Conservation (phyloP, 2,113 vertebrate species). For the Isurus oxyrinchus region DNA sequence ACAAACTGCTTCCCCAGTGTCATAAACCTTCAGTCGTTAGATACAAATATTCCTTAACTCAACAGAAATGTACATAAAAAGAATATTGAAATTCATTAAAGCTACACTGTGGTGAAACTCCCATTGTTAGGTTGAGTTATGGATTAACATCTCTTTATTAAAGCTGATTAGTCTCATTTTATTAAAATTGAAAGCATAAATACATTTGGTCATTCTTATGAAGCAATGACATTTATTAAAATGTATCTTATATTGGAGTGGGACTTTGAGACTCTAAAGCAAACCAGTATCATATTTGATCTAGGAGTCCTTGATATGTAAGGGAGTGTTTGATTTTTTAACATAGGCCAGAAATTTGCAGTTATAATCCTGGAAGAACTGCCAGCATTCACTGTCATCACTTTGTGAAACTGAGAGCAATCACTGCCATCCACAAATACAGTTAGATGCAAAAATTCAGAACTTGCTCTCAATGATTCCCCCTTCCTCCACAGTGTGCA, state of each 20-base stretch:
- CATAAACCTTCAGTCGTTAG: not conserved
- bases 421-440: not conserved
- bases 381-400: not conserved
- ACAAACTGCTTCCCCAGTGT: not conserved
- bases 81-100: slow-evolving; percentile 7
- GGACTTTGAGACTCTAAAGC: not conserved
- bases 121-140: not conserved
- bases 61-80: not conserved
- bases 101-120: not conserved
- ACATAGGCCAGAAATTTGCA: not conserved
- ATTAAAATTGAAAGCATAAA: slow-evolving; percentile 4
- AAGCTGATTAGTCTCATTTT: not conserved
- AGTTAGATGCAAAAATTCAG: not conserved
- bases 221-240: not conserved
- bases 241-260: not conserved
- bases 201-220: not conserved
- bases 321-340: not conserved
- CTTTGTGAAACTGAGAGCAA: not conserved
- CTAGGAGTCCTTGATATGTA: not conserved
- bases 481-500: not conserved
- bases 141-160: slow-evolving; percentile 20
- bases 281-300: slow-evolving; percentile 15
- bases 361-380: not conserved
- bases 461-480: not conserved
- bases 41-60: slow-evolving; percentile 12